phyloP scores from a whole-genome alignment of 2,113 vertebrate genomes.

The Heteronetta atricapilla region DNA sequence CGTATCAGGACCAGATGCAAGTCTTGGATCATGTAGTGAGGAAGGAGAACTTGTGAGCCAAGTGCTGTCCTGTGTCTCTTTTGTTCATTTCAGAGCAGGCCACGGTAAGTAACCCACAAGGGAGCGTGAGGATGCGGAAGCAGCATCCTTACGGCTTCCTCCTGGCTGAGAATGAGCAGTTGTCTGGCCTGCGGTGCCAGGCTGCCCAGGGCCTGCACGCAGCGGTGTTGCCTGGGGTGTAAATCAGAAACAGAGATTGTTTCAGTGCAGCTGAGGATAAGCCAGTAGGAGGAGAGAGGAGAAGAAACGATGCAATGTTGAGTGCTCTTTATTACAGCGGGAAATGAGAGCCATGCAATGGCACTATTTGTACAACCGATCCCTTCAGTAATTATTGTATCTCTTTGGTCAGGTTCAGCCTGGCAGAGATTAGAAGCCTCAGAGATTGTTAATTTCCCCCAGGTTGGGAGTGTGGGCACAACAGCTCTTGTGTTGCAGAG shows the following conservation, averaged over 20 bases:
- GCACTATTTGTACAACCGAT: background rate
- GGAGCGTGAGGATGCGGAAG: background rate
- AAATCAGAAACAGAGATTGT: background rate
- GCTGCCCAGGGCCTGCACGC: no score
- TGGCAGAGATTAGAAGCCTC: background rate
- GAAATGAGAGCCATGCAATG: background rate
- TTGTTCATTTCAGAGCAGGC: background rate
- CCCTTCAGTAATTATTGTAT: background rate
- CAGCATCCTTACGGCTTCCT: rapidly evolving
- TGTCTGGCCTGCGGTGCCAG: rapidly evolving
- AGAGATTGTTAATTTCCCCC: background rate
- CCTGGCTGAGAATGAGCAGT: background rate
- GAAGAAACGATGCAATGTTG: background rate
- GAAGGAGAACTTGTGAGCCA: background rate
- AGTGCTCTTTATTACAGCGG: background rate
- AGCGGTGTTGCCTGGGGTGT: background rate
- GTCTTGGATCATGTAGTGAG: rapidly evolving
- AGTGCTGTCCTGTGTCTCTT: background rate
- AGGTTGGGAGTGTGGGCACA: background rate
- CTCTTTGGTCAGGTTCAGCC: background rate
- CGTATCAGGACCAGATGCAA: background rate
- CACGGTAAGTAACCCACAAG: background rate
- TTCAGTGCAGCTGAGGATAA: background rate
- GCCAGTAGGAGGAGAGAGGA: background rate
- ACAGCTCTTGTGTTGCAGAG: background rate